Evolutionary conservation across 2,113 vertebrate genomes (phyloP).

Genomic region (Trematomus loennbergii): DNA sequence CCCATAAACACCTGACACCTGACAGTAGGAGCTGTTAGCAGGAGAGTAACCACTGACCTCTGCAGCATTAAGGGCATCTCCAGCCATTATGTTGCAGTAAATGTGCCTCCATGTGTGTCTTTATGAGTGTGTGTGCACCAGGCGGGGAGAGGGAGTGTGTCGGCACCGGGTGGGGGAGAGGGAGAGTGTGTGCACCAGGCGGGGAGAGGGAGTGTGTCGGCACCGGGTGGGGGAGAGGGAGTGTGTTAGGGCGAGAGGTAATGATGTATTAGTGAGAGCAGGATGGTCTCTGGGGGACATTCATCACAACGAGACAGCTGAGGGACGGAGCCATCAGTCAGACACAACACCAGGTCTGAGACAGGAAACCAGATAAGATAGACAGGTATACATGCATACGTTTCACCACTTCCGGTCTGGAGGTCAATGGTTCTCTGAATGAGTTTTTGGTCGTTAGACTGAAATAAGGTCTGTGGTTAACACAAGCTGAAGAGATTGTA

Average conservation of each 20-base stretch:
- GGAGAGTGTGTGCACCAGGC: no score
- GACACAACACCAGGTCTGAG: background rate
- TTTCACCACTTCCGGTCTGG: no score
- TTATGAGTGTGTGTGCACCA: no score
- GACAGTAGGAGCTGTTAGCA: background rate
- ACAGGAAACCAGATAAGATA: no score
- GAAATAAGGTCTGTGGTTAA: no score
- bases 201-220: background rate
- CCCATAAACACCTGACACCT: background rate
- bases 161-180: background rate
- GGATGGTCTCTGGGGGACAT: slow-evolving; percentile 30
- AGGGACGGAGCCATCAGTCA: slow-evolving; percentile 63
- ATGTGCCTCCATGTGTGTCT: slow-evolving; percentile 4
- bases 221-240: background rate
- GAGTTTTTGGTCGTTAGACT: no score
- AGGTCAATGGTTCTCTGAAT: no score
- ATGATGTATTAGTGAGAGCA: slow-evolving; percentile 64
- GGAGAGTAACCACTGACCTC: background rate
- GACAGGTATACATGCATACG: no score
- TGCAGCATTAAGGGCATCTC: background rate
- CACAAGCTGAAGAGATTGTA: no score
- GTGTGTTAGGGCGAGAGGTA: slow-evolving; percentile 16
- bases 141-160: background rate
- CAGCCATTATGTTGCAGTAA: background rate
- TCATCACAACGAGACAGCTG: slow-evolving; percentile 63